phyloP scores from a whole-genome alignment of 2,888 invertebrate species.

The Pheosia gnoma region DNA sequence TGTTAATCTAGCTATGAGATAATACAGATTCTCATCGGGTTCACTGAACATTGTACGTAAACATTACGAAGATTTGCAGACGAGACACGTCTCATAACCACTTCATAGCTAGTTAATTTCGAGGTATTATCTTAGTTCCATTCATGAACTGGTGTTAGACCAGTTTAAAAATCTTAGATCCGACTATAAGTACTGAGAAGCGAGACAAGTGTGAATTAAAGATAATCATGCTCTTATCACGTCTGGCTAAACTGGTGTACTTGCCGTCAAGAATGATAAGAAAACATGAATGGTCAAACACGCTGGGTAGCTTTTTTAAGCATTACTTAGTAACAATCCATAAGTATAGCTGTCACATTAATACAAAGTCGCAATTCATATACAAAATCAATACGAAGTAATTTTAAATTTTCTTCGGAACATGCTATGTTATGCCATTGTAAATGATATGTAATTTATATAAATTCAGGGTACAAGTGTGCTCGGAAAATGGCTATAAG shows the following conservation, averaged over 20 bases:
- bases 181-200: not conserved
- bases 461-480: too few relatives aligned
- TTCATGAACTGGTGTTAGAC: slow-evolving; percentile 6
- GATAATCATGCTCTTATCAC: not conserved
- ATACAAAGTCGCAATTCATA: too few relatives aligned
- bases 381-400: too few relatives aligned
- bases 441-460: too few relatives aligned
- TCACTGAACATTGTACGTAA: slow-evolving; percentile 1
- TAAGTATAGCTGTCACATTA: too few relatives aligned
- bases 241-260: not conserved
- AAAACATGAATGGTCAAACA: not conserved
- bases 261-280: not conserved
- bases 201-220: slow-evolving; percentile 3
- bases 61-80: slow-evolving; percentile 3
- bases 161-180: slow-evolving; percentile 3
- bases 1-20: not conserved
- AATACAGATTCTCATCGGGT: not conserved
- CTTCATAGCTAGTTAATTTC: not conserved
- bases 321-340: too few relatives aligned
- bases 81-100: slow-evolving; percentile 1
- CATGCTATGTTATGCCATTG: too few relatives aligned
- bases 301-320: too few relatives aligned
- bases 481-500: too few relatives aligned
- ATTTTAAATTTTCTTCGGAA: too few relatives aligned
- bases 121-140: not conserved